Conservation (phyloP, 2,797 vertebrate genomes). For the Sternarchorhynchus goeldii region DNA sequence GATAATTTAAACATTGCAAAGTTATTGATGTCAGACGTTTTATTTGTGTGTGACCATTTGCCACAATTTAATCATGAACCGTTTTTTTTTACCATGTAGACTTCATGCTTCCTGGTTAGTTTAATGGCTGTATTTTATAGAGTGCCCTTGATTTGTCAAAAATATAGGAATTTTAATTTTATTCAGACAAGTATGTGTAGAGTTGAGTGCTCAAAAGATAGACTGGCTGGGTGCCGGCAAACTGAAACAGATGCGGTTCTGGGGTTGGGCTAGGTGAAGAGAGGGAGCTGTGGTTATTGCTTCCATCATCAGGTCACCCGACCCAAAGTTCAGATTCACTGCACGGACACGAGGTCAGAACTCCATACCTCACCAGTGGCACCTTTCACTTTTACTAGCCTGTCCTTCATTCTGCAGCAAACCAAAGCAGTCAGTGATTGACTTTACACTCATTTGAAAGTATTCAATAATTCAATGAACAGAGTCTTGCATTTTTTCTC, state of each 20-base stretch:
- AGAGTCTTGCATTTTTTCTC: neutral
- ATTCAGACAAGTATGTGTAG: neutral
- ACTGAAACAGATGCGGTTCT: constrained; percentile 52
- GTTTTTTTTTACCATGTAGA: no score
- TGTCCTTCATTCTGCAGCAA: constrained; percentile 9
- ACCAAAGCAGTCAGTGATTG: neutral
- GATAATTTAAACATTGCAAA: no score
- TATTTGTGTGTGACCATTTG: no score
- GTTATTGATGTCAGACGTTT: no score
- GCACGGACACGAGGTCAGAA: constrained; percentile 39
- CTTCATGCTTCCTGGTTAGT: no score
- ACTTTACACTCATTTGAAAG: neutral
- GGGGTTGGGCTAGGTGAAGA: constrained; percentile 51
- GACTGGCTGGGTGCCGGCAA: neutral
- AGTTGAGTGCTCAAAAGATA: neutral
- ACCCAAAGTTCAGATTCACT: constrained; percentile 43
- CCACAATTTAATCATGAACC: no score
- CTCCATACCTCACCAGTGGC: constrained; percentile 27
- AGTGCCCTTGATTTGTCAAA: neutral
- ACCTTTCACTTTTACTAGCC: constrained; percentile 16
- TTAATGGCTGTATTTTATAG: no score
- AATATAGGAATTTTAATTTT: neutral
- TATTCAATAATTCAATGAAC: constrained; percentile 5
- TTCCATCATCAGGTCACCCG: constrained; percentile 38
- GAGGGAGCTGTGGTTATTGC: constrained; percentile 48